Conservation (phyloP, 2,113 vertebrate genomes). For the Felis catus region F.catus_Fca126_mat1.0 CM031411.1:8332001-8332500, state of each 20-base stretch:
- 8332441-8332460: constrained; percentile 56
- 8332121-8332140: neutral
- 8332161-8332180: neutral
- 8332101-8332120: neutral
- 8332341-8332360: constrained; percentile 20
- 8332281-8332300: neutral
- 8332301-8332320: neutral
- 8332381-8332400: neutral
- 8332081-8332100: neutral
- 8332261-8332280: neutral
- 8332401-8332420: constrained; percentile 14
- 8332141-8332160: neutral
- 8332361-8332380: neutral
- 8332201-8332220: constrained; percentile 24
- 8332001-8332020: neutral
- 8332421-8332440: constrained; percentile 35
- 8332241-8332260: neutral
- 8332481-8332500: constrained; percentile 64
- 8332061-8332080: neutral
- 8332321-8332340: neutral
- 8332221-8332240: neutral
- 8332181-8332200: neutral
- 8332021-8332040: neutral
- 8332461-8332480: constrained; percentile 58
- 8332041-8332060: neutral